Conservation (phyloP, 2,888 invertebrate genomes). For the Mechanitis mazaeus region DNA sequence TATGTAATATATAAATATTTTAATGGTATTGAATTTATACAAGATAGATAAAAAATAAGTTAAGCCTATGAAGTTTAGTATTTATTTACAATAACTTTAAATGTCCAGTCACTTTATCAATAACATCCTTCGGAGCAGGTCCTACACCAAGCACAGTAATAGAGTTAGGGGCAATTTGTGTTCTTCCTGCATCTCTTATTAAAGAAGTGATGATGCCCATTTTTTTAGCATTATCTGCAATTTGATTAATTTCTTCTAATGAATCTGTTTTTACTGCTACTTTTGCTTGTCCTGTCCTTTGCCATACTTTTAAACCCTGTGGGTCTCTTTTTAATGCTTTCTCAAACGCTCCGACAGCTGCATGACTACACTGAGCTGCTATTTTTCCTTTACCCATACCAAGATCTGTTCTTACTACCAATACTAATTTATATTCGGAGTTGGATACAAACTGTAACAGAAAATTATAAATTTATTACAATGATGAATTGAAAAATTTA, state of each 20-base stretch:
- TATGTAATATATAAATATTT: too few relatives aligned
- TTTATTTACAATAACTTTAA: conserved; percentile 84
- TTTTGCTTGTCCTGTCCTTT: conserved; percentile 88
- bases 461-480: conserved; percentile 7
- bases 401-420: conserved; percentile 91
- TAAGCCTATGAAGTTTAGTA: background rate
- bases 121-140: conserved; percentile 86
- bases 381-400: conserved; percentile 98
- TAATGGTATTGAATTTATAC: too few relatives aligned
- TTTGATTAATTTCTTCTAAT: conserved; percentile 81
- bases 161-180: conserved; percentile 92
- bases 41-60: background rate
- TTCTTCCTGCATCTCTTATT: conserved; percentile 94
- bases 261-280: conserved; percentile 89
- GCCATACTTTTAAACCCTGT: conserved; percentile 75
- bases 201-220: conserved; percentile 83
- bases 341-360: conserved; percentile 91
- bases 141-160: conserved; percentile 94
- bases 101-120: conserved; percentile 91
- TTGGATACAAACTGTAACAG: conserved; percentile 58
- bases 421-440: conserved; percentile 85
- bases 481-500: background rate
- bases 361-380: conserved; percentile 96
- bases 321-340: conserved; percentile 79
- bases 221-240: conserved; percentile 82